Evolutionary conservation across 1,140 invertebrate genomes (phyloP), one percentile per base, ranked within the genome.

Genomic region (Sweltsa coloradensis): DNA sequence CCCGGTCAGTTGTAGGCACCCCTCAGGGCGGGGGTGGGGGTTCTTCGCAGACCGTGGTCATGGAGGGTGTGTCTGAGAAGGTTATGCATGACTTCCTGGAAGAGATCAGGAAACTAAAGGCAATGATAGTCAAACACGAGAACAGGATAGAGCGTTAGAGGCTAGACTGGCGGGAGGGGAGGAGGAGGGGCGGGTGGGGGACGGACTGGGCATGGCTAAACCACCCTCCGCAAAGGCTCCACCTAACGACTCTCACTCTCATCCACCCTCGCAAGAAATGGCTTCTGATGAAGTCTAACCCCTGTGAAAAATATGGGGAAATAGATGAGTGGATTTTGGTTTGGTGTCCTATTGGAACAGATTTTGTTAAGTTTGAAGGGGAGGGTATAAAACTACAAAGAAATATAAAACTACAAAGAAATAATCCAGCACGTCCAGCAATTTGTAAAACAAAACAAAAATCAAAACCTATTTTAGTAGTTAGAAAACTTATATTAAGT

Each of bases 71-170:
- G 27, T 31, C n/a, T 7, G 27, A 9, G 27, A 31, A 82, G 49
- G 69, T 77, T 49, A 63, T 91, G 11, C 85, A 90, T 53, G 89
- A 92, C 57, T 79, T 89, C 50, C 72, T 78, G 24, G 82, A 86
- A 55, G 87, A 91, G 62, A 87, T 92, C 54, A 76, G 89, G 37
- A 91, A 90, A 63, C 68, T 96, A 47, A 96, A 96, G 63, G 82
- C 89, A 3, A 86, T 94, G 58, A 87, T 95, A 52, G 83, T 95
- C 3, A 93, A 93, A 58, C 92, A 97, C 60, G 92, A 97, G 66
- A 89, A 89, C 53, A 75, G 91, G 50, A 87, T 89, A 69, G 81
- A 45, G 72, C 81, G 11, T 59, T 88, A 7, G 84, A 88, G 57
- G 76, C 78, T 19, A 61, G 59, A 41, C 34, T 60, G 14, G 36